A percentile compares a stretch with the other conserved stretches of the same genome.
Evolutionary conservation across 2,797 vertebrate genomes (phyloP).

Genomic region (Lateolabrax maculatus): DNA sequence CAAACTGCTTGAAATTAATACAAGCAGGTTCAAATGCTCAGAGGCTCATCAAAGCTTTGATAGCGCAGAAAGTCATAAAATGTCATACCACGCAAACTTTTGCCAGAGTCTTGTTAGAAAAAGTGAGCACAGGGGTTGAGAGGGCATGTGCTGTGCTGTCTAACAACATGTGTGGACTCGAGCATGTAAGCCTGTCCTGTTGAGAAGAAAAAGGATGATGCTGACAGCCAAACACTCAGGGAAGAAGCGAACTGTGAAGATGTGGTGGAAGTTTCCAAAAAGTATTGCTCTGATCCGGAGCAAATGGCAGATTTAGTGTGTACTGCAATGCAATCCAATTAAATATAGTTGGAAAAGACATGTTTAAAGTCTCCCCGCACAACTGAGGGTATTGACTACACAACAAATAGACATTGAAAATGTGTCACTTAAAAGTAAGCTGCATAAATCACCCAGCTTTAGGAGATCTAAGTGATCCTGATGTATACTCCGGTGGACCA

Average conservation of each 20-base stretch:
- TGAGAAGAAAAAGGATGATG: constrained; percentile 62
- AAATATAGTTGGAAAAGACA: constrained; percentile 3
- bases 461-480: constrained; percentile 32
- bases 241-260: constrained; percentile 41
- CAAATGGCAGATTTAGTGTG: constrained; percentile 37
- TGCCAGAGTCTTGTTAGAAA: constrained; percentile 4
- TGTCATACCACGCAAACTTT: constrained; percentile 9
- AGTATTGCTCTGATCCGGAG: constrained; percentile 14
- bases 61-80: not conserved
- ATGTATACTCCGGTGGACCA: constrained; percentile 23
- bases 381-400: constrained; percentile 25
- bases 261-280: constrained; percentile 33
- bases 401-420: constrained; percentile 45
- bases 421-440: constrained; percentile 37
- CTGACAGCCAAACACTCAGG: constrained; percentile 55
- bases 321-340: not conserved
- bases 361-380: constrained; percentile 8
- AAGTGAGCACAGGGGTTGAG: constrained; percentile 12
- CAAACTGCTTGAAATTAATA: constrained; percentile 63
- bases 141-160: constrained; percentile 28
- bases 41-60: constrained; percentile 5
- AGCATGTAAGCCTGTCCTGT: constrained; percentile 48
- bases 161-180: constrained; percentile 58
- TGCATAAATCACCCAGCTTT: constrained; percentile 45
- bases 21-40: constrained; percentile 38